phyloP scores from a whole-genome alignment of 2,113 vertebrate genomes.

The Heterotis niloticus region DNA sequence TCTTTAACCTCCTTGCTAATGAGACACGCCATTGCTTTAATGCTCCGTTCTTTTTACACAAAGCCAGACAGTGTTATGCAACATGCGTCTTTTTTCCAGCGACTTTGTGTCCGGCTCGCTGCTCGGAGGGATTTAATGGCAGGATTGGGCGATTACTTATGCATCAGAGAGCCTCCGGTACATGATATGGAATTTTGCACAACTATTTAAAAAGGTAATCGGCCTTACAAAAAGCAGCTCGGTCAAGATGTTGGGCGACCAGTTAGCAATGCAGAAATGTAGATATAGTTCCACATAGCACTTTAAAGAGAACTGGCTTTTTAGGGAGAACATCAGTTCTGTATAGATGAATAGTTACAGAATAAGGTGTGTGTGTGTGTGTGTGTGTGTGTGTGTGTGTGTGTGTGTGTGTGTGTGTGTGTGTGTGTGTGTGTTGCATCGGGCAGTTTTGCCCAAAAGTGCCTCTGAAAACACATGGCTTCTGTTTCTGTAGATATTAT shows the following conservation, averaged over 20 bases:
- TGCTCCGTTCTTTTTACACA: not conserved
- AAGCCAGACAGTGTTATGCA: conserved; percentile 17
- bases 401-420: no score
- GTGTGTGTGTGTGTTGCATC: no score
- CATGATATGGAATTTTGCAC: not conserved
- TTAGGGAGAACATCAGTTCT: not conserved
- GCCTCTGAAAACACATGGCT: no score
- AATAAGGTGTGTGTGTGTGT: no score
- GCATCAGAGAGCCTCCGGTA: not conserved
- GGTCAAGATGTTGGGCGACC: not conserved
- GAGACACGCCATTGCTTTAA: not conserved
- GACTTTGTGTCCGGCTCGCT: not conserved
- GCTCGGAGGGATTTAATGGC: conserved; percentile 7
- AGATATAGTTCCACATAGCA: not conserved
- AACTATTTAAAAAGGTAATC: not conserved
- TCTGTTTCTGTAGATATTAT: no score
- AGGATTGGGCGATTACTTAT: not conserved
- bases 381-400: no score
- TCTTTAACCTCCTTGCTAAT: no score
- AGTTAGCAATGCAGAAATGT: not conserved
- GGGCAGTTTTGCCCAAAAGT: no score
- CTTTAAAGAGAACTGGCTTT: not conserved
- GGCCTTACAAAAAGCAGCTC: not conserved
- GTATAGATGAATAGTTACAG: no score
- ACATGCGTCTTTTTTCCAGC: conserved; percentile 4